Evolutionary conservation across 2,888 invertebrate species (phyloP).

Genomic region (Ochropleura plecta): DNA sequence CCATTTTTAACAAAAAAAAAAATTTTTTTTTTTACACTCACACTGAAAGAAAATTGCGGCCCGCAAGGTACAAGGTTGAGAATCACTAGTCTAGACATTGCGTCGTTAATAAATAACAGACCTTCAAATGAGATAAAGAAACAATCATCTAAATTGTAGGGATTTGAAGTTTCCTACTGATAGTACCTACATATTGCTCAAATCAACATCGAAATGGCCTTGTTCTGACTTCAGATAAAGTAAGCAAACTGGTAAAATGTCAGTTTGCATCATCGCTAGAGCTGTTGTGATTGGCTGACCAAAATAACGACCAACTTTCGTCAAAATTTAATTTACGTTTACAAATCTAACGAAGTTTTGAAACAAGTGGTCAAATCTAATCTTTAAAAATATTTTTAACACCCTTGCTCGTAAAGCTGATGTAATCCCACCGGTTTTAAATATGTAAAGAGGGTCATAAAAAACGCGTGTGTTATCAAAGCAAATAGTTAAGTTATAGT

Average conservation of each 20-base stretch:
- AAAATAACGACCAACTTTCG: neutral
- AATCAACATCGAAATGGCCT: slow-evolving; percentile 25
- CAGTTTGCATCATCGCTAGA: neutral
- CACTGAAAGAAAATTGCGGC: neutral
- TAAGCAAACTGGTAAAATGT: slow-evolving; percentile 9
- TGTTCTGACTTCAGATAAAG: slow-evolving; percentile 16
- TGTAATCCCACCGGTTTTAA: too few species aligned
- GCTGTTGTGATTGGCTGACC: neutral
- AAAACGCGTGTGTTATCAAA: too few species aligned
- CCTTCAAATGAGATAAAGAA: slow-evolving; percentile 24
- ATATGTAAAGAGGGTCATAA: too few species aligned
- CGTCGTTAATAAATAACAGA: slow-evolving; percentile 15
- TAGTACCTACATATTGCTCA: slow-evolving; percentile 18
- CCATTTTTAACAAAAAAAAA: neutral
- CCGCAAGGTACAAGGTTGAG: neutral
- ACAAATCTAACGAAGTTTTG: neutral
- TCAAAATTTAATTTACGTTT: neutral
- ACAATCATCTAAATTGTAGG: slow-evolving; percentile 24
- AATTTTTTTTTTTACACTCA: neutral
- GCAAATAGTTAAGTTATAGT: too few species aligned
- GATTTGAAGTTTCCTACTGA: slow-evolving; percentile 45
- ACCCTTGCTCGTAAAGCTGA: too few species aligned
- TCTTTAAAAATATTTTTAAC: neutral
- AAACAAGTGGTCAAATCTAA: neutral
- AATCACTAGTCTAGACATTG: slow-evolving; percentile 25